Base-by-base conservation (phyloP, 2,113 vertebrate genomes). In the Gobius niger region DNA sequence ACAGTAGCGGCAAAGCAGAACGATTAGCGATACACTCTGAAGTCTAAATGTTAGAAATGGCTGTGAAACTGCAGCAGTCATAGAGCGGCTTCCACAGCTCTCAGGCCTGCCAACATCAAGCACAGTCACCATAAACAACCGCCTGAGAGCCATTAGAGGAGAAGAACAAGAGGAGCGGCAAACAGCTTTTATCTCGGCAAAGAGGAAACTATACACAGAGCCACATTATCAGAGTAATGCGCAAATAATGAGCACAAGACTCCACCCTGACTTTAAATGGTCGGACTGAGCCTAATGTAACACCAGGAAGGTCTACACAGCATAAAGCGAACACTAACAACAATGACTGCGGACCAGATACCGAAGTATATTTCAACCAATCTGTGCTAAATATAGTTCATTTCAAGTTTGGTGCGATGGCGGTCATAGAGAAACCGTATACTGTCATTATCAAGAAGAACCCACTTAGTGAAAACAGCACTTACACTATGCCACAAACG, bases 101-200 rank as follows among this genome's bases (percentile, higher is more conserved):
- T 56, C 15, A n/a, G n/a, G n/a, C n/a, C n/a, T n/a, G n/a, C n/a
- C n/a, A n/a, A 68, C 53, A 82, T 76, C 72, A 76, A 7, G 42
- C 50, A 24, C 24, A 18, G 18, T 14, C 61, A 75, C 76, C 67
- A 80, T 65, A 67, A 79, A 78, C 76, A 76, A 71, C 52, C 2
- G 19, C 19, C 59, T 41, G 56, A 77, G 50, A 71, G 18, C 40
- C 53, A 72, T 44, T 47, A 9, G 47, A 9, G 12, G 8, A 61
- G 54, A 9, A 24, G 73, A 47, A 72, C 51, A 63, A 15, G 24
- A 57, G 34, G 9, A 41, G 7, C 24, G 47, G 19, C 24, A 9
- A 60, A 53, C 49, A 13, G 41, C 44, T 53, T 72, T 51, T 53
- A 81, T 77, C 67, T 67, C 42, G 62, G 11, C 47, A 16, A 47